Base-by-base conservation (phyloP, 1,140 invertebrate species). In the Sipha flava region DNA sequence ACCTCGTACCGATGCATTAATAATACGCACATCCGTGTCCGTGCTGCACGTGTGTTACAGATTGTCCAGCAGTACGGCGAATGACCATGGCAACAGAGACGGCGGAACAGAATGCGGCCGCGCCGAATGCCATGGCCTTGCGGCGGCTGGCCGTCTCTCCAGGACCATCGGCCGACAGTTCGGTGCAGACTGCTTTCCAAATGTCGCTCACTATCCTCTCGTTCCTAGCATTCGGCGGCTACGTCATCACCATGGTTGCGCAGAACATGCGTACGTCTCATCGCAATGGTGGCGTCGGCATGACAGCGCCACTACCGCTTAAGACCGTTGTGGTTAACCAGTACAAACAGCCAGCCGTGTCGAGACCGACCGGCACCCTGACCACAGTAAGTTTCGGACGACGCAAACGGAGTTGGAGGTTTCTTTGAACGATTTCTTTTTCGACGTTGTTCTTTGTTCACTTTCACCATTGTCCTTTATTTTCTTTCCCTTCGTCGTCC, bases 181-280 rank as follows among this genome's bases (percentile, higher is more conserved):
- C 73, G 7, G 26, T 77, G 47, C 73, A 77, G 4, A 57, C 73
- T 5, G 73, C 73, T 1, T 77, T 77, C 82, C 89, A 92, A 64
- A 85, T 91, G 26, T 90, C 91, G 0, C 87, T 94, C 5, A 93
- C 92, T 0, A 89, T 91, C 0, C 84, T 93, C 18, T 90, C 92
- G 0, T 93, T 94, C 84, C 84, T 93, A 3, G 92, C 92, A 0
- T 93, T 93, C 82, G 92, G 92, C 12, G 92, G 92, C 9, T 93
- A 93, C 84, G 84, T 94, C 14, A 83, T 94, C 0, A 91, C 91
- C 82, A 85, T 94, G 1, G 89, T 93, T 16, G 52, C 73, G 6
- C 73, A 77, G 34, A 77, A 77, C 52, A 77, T 77, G 73, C 73
- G 73, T 10, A 47, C 4, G 16, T 12, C 31, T 1, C 5, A 26